These are phyloP conservation scores for Pachydiplax longipennis DNA, from an alignment of 2,888 invertebrate genomes.

Conservation along the genomic window DNA sequence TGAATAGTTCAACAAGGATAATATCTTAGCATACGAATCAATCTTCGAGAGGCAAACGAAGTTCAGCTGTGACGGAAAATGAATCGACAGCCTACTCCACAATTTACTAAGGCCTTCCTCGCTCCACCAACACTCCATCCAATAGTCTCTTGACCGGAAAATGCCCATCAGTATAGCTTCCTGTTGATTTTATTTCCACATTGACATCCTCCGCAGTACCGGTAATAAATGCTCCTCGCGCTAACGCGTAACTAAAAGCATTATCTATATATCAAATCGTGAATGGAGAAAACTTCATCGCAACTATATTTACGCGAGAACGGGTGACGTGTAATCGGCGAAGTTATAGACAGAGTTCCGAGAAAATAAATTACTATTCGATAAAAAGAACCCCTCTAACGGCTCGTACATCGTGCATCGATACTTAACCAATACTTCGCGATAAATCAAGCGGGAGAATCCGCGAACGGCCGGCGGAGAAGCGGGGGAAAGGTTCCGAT, in stretches of 20 bases:
- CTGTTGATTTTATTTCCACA: too few relatives aligned
- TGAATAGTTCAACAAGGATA: too few relatives aligned
- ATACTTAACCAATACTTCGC: background rate
- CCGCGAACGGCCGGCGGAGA: background rate
- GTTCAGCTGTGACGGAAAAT: too few relatives aligned
- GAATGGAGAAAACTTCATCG: background rate
- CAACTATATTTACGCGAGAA: background rate
- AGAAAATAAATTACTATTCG: background rate
- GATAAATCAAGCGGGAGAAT: background rate
- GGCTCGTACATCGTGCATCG: background rate
- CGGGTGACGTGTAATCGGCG: background rate
- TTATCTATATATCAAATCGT: background rate
- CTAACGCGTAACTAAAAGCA: background rate
- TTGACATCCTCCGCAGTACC: too few relatives aligned
- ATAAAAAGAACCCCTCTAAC: background rate
- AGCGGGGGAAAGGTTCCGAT: background rate
- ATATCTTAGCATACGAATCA: too few relatives aligned
- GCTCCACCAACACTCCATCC: too few relatives aligned
- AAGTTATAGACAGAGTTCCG: background rate
- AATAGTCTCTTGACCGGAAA: too few relatives aligned
- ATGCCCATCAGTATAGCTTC: too few relatives aligned
- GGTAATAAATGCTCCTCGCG: too few relatives aligned
- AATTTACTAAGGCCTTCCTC: too few relatives aligned
- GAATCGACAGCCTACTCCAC: too few relatives aligned
- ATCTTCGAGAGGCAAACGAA: too few relatives aligned